Percentiles rank a stretch among this genome's conserved stretches.
These are phyloP conservation scores for Amazona vittata DNA, from an alignment of 2,113 vertebrate genomes.

Conservation along the genomic window DNA sequence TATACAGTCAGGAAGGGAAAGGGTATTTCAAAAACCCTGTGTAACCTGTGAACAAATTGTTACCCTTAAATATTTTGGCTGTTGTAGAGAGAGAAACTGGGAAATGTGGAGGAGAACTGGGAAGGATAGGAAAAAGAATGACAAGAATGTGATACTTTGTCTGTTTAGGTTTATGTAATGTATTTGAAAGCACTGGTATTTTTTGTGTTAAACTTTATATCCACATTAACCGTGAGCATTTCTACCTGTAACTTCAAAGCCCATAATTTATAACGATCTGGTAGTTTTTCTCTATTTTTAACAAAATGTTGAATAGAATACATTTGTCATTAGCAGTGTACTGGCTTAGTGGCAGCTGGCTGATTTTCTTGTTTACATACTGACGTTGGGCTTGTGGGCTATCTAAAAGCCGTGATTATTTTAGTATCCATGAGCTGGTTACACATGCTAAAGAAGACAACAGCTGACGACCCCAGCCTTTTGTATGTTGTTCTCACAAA, in stretches of 20 bases:
- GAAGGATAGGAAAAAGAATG: background rate
- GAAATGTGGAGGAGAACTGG: background rate
- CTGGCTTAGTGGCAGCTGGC: background rate
- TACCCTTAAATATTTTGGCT: background rate
- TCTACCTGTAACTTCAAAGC: background rate
- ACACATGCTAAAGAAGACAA: background rate
- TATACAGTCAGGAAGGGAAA: background rate
- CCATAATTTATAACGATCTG: background rate
- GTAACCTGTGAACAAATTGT: background rate
- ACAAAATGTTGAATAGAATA: background rate
- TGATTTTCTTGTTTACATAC: background rate
- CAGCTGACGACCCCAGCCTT: background rate
- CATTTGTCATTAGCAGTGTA: background rate
- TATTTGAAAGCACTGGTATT: background rate
- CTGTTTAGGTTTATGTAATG: background rate
- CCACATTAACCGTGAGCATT: background rate
- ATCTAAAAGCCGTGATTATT: background rate
- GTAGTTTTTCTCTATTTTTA: background rate
- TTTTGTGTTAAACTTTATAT: background rate
- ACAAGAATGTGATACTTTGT: background rate
- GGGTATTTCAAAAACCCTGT: background rate
- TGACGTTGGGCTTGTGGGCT: background rate
- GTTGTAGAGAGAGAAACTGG: background rate
- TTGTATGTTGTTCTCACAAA: background rate
- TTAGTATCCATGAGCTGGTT: background rate